Evolutionary conservation across 2,888 invertebrate genomes (phyloP), one percentile per base, ranked within the genome.

Genomic region (Galerucella nymphaeae): DNA sequence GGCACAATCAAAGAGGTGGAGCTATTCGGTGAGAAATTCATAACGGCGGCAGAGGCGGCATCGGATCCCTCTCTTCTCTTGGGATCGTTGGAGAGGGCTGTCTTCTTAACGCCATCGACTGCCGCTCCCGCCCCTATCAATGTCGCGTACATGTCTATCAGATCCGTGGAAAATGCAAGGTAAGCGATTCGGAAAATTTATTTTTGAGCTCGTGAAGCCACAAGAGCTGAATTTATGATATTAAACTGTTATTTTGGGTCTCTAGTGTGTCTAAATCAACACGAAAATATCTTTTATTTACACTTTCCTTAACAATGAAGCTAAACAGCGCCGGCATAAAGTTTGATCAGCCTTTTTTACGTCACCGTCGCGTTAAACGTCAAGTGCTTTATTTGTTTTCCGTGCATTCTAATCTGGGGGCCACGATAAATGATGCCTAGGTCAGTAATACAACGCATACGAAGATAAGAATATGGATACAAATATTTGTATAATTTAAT

Each of bases 91-190:
- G 84, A 83, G 74, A 78, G 82, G 73, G 80, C 82, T 71, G 83
- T 84, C 76, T 84, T 83, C 78, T 79, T 84, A 78, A 82, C 83
- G 79, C 83, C 83, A 74, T 82, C 83, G 73, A 81, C 83, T 41
- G 82, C 83, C 71, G 82, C 82, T 16, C 78, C 83, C 38, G 82
- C 83, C 18, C 83, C 83, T 58, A 76, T 79, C 23, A 82, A 83
- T 81, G 82, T 82, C 76, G 77, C 81, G 63, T 82, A 81, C 74
- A 80, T 81, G 81, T 81, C 82, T 68, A 81, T 82, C 69, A 83
- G 83, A 70, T 79, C 82, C 57, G 77, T 81, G 66, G 85, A 84
- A 81, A 82, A 84, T 83, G 83, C 84, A 80, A 83, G 85, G 85
- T 85, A 81, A 78, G 83, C 79, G n/a, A 13, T 53, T 53, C 9